These are phyloP conservation scores for Mamestra configurata DNA, from an alignment of 1,140 invertebrate genomes.

Conservation along the genomic window DNA sequence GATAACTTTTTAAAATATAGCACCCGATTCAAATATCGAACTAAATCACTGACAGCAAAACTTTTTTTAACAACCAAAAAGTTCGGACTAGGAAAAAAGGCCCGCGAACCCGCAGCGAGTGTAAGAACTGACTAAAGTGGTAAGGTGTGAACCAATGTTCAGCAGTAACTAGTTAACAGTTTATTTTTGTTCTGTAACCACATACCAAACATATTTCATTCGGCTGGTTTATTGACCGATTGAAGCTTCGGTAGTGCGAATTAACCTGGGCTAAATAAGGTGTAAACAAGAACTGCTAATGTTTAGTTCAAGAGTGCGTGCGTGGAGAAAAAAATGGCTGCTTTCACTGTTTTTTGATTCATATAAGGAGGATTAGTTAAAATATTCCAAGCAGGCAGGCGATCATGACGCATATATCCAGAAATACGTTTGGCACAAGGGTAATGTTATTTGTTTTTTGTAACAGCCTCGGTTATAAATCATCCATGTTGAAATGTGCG, in stretches of 20 bases:
- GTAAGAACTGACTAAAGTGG: slow-evolving; percentile 69
- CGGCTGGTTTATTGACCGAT: slow-evolving; percentile 38
- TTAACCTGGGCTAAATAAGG: slow-evolving; percentile 34
- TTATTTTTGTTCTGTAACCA: slow-evolving; percentile 80
- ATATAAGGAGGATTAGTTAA: background rate
- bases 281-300: slow-evolving; percentile 38
- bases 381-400: background rate
- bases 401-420: background rate
- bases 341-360: slow-evolving; percentile 11
- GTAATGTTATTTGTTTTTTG: slow-evolving; percentile 4
- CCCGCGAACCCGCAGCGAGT: slow-evolving; percentile 42
- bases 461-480: slow-evolving; percentile 4
- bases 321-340: background rate
- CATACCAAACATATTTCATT: slow-evolving; percentile 68
- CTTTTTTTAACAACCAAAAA: slow-evolving; percentile 57
- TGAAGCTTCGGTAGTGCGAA: slow-evolving; percentile 46
- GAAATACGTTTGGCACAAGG: slow-evolving; percentile 16
- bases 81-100: slow-evolving; percentile 45
- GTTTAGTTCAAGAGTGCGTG: background rate
- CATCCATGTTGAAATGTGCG: background rate
- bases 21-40: slow-evolving; percentile 27
- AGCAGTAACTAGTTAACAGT: slow-evolving; percentile 75
- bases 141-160: slow-evolving; percentile 78
- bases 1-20: background rate
- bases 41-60: slow-evolving; percentile 19